Base-by-base conservation (phyloP, 2,113 vertebrate genomes). In the Corvus cornix region DNA sequence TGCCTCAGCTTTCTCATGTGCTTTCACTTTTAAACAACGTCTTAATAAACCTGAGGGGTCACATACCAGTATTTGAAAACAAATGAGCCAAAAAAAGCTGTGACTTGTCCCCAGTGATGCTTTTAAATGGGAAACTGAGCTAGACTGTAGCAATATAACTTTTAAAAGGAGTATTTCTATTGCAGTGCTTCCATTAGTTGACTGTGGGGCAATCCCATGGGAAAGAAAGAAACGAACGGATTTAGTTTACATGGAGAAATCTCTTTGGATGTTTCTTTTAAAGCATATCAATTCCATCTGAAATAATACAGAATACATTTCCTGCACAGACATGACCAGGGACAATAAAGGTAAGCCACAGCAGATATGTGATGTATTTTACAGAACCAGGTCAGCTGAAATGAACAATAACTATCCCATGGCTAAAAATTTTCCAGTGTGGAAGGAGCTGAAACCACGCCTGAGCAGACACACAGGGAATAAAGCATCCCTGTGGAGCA, bases 41-140 rank as follows among this genome's bases (percentile, higher is more conserved):
- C 48, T 59, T 52, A 59, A 78, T 21, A 64, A 62, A 83, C 8
- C 4, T 23, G 15, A 81, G 21, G 19, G 30, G 19, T 39, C 64
- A 64, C 7, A 14, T 2, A 37, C 15, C 39, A 82, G 18, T 21
- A 60, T 18, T 3, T 46, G 53, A 77, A 88, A 80, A 77, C 22
- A 76, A 90, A 33, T 0, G 0, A 84, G 26, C 1, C 8, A 48
- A 69, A 63, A 84, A 48, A 26, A 53, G 15, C 27, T 0, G 0
- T 13, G 27, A 52, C 14, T 73, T 76, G 23, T 27, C 39, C 58
- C 17, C 39, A 76, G 52, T 10, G 41, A 80, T 27, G 48, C 18
- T 77, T 78, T 64, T 24, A 64, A 69, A 80, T 7, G 30, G 8
- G 12, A 53, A 83, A 64, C 3, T n/a, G 62, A 79, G 77, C 3